Base-by-base conservation (phyloP, 1,140 invertebrate species). In the Pseudomyrmex sp. region DNA sequence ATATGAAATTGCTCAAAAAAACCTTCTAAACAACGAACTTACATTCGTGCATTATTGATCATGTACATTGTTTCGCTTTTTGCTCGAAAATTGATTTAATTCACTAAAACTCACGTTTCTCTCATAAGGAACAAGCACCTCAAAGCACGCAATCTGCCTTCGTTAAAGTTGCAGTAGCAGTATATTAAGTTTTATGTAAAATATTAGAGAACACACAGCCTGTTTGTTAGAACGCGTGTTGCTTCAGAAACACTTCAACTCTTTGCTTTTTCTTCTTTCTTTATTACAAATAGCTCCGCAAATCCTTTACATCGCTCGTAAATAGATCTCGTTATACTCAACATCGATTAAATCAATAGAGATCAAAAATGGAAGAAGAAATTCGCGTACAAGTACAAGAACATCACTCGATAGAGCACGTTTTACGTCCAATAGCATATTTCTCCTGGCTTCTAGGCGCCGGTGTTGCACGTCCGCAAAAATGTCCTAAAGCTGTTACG, bases 371-470 rank as follows among this genome's bases (percentile, higher is more conserved):
- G 87, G 87, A 90, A 5, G 88, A 90, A 13, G 83, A 89, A 10
- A 88, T 88, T 9, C 84, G n/a, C 2, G 52, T 91, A 7, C 73
- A 58, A 63, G 35, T 92, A 15, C 82, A 87, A 10, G 58, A 63
- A 1, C 83, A 87, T 0, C n/a, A 82, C 52, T 82, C 75, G 4
- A 72, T 88, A 1, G 88, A 91, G 44, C n/a, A 80, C 7, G 83
- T 63, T 0, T 73, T 92, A 61, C 69, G 84, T 15, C 86, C 89
- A 1, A 85, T 89, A 77, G 86, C 63, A 4, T 86, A 87, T n/a
- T 65, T 59, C 15, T 88, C 87, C 12, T 92, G 91, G 89, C 18
- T 92, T 1, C 52, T 92, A 0, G 90, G 89, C 2, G 90, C 85
- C 9, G 91, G 91, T 7, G 59, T 91, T 2, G 59, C 85, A 1